Evolutionary conservation across 2,113 vertebrate species (phyloP).

Genomic region (Heterotis niloticus): DNA sequence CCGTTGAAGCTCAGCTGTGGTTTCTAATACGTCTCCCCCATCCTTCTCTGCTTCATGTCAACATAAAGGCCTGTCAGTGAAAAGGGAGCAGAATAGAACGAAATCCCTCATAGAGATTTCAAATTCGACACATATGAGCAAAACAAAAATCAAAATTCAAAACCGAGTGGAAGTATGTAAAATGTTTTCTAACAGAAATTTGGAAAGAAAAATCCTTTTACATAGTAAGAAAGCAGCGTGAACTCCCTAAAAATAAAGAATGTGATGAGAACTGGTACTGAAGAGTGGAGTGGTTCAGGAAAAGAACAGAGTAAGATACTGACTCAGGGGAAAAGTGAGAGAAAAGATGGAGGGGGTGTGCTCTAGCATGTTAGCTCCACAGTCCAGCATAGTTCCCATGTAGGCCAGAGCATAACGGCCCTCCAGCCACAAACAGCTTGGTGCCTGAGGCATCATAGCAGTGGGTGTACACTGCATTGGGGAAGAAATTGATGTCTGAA

Average conservation of each 20-base stretch:
- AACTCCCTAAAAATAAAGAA: background rate
- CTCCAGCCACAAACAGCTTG: constrained; percentile 95
- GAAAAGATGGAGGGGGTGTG: constrained; percentile 17
- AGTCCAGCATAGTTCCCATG: constrained; percentile 96
- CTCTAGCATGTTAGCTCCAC: constrained; percentile 79
- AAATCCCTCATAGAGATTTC: background rate
- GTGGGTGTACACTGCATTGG: constrained; percentile 97
- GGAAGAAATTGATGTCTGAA: constrained; percentile 92
- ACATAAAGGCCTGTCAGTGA: no score
- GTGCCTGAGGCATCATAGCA: constrained; percentile 96
- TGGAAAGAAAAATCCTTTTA: background rate
- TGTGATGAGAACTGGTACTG: background rate
- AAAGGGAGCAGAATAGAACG: no score
- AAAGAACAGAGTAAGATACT: background rate
- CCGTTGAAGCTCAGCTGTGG: background rate
- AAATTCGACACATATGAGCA: background rate
- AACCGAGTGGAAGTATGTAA: background rate
- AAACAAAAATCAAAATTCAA: background rate
- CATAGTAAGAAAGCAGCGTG: background rate
- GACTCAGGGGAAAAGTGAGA: constrained; percentile 7
- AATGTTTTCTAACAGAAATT: no score
- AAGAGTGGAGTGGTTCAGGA: background rate
- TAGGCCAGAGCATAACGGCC: constrained; percentile 92
- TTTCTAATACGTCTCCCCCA: background rate
- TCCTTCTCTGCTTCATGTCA: background rate